Evolutionary conservation across 2,797 vertebrate genomes (phyloP).

Genomic region (Eulemur albifrons): DNA sequence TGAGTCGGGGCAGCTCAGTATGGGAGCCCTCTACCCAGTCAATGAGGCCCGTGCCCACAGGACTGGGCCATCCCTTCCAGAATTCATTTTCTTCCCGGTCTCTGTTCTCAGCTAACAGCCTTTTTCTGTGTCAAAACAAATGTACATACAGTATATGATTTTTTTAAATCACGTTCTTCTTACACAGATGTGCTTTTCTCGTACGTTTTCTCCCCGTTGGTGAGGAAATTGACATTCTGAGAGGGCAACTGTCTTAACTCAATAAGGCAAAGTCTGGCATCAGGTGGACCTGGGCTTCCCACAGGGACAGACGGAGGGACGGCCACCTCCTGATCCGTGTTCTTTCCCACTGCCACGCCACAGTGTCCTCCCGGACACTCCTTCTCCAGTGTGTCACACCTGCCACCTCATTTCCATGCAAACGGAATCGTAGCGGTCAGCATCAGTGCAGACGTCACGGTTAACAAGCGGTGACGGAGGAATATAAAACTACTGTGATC

Average conservation of each 20-base stretch:
- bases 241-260: not conserved
- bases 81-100: not conserved
- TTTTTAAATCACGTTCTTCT: not conserved
- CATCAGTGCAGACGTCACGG: rapidly evolving
- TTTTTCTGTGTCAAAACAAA: not conserved
- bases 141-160: not conserved
- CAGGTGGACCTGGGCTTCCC: not conserved
- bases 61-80: not conserved
- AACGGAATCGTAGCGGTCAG: rapidly evolving
- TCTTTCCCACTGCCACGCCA: not conserved
- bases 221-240: not conserved
- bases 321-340: rapidly evolving
- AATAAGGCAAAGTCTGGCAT: not conserved
- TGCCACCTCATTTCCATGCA: not conserved
- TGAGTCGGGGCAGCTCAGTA: not conserved
- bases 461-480: not conserved
- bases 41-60: not conserved
- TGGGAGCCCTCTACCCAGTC: not conserved
- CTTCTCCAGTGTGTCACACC: not conserved
- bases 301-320: no score
- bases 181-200: not conserved
- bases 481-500: not conserved
- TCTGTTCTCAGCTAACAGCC: not conserved
- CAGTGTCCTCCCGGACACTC: not conserved
- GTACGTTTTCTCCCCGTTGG: not conserved